Evolutionary conservation across 2,888 invertebrate genomes (phyloP).

Genomic region (Formica aserva): DNA sequence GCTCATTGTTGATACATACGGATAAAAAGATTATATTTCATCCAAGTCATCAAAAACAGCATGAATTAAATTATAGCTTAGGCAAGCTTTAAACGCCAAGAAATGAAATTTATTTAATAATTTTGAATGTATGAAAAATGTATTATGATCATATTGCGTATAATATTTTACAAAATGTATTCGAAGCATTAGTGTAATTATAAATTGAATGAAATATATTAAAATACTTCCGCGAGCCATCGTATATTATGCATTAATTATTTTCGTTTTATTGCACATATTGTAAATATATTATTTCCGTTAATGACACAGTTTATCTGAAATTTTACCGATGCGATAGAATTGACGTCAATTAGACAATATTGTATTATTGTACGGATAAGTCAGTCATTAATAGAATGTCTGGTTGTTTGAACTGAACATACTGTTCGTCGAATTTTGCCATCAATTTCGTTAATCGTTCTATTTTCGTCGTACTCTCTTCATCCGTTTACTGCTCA

Average conservation of each 20-base stretch:
- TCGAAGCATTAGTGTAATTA: neutral
- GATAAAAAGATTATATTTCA: slow-evolving; percentile 16
- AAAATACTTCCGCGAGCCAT: neutral
- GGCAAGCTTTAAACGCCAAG: neutral
- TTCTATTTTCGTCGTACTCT: slow-evolving; percentile 17
- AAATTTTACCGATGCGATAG: neutral
- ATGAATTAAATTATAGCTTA: slow-evolving; percentile 5
- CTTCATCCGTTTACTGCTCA: neutral
- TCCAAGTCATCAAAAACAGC: neutral
- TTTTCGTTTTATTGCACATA: neutral
- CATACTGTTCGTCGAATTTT: neutral
- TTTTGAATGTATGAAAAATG: slow-evolving; percentile 3
- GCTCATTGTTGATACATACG: neutral
- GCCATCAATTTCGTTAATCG: slow-evolving; percentile 27
- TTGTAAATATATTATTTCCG: neutral
- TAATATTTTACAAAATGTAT: neutral
- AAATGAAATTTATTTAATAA: slow-evolving; percentile 12
- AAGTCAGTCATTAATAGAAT: slow-evolving; percentile 25
- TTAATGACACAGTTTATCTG: neutral
- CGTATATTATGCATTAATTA: slow-evolving; percentile 9
- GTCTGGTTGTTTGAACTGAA: neutral
- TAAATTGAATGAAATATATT: neutral
- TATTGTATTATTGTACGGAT: neutral
- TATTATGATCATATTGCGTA: neutral
- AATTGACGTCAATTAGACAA: slow-evolving; percentile 10